Conservation (phyloP, 2,888 invertebrate genomes). For the Ophonus ardosiacus region DNA sequence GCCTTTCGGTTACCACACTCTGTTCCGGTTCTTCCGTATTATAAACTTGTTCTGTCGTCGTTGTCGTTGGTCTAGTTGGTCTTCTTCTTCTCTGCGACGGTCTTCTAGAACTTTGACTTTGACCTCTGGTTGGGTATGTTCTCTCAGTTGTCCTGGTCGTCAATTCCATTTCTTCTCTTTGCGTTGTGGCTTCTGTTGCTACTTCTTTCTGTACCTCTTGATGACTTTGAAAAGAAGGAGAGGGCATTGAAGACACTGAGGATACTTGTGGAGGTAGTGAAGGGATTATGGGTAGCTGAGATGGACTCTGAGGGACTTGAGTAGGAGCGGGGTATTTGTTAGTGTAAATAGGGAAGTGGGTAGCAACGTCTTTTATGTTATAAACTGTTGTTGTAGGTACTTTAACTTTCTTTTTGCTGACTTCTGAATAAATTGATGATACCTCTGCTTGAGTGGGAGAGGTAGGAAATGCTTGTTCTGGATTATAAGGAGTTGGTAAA, state of each 20-base stretch:
- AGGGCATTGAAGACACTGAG: neutral
- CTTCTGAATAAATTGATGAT: slow-evolving; percentile 73
- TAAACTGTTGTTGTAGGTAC: slow-evolving; percentile 70
- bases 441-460: slow-evolving; percentile 73
- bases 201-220: neutral
- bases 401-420: slow-evolving; percentile 70
- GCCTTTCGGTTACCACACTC: slow-evolving; percentile 63
- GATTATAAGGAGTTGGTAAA: slow-evolving; percentile 74
- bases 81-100: slow-evolving; percentile 47
- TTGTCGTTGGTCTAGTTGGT: slow-evolving; percentile 64
- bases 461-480: slow-evolving; percentile 72
- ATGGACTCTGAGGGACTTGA: neutral
- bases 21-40: slow-evolving; percentile 18
- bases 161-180: slow-evolving; percentile 60
- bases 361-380: slow-evolving; percentile 74
- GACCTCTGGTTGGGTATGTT: slow-evolving; percentile 12
- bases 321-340: slow-evolving; percentile 23
- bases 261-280: neutral
- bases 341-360: slow-evolving; percentile 74
- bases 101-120: neutral
- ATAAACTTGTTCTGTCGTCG: slow-evolving; percentile 37
- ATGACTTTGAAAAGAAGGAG: neutral
- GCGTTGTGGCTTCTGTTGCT: slow-evolving; percentile 65
- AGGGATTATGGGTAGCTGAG: neutral
- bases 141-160: slow-evolving; percentile 23